Conservation (phyloP, 1,140 invertebrate species). For the Agrypnia vestita region DNA sequence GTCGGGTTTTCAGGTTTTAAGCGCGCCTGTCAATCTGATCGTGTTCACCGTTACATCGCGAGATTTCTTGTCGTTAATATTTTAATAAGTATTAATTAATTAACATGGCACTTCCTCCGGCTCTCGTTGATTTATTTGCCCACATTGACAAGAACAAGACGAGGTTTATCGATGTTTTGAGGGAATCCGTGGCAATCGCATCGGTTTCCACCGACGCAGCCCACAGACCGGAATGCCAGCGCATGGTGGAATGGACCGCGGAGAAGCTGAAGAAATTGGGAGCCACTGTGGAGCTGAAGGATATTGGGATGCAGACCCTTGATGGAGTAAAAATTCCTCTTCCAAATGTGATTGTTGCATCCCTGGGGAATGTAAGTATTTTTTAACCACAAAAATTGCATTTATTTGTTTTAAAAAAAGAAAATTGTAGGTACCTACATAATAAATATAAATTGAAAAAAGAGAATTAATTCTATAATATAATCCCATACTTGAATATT, state of each 20-base stretch:
- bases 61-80: not conserved
- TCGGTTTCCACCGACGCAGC: constrained; percentile 96
- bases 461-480: too few relatives aligned
- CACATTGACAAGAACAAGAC: constrained; percentile 85
- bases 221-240: constrained; percentile 79
- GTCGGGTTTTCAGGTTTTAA: not conserved
- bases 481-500: too few relatives aligned
- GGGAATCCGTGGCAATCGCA: constrained; percentile 93
- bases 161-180: constrained; percentile 86
- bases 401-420: too few relatives aligned
- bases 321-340: constrained; percentile 84
- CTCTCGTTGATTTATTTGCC: constrained; percentile 72
- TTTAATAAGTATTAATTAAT: not conserved
- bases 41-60: not conserved
- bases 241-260: constrained; percentile 85
- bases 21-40: not conserved
- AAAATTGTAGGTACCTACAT: too few relatives aligned
- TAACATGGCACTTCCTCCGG: constrained; percentile 51
- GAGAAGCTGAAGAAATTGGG: constrained; percentile 85
- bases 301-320: constrained; percentile 86
- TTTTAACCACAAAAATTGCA: not conserved
- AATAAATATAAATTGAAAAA: too few relatives aligned
- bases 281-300: constrained; percentile 81
- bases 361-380: constrained; percentile 79
- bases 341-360: constrained; percentile 92